Conservation (phyloP, 1,140 invertebrate genomes). For the Caenorhabditis brenneri region DNA sequence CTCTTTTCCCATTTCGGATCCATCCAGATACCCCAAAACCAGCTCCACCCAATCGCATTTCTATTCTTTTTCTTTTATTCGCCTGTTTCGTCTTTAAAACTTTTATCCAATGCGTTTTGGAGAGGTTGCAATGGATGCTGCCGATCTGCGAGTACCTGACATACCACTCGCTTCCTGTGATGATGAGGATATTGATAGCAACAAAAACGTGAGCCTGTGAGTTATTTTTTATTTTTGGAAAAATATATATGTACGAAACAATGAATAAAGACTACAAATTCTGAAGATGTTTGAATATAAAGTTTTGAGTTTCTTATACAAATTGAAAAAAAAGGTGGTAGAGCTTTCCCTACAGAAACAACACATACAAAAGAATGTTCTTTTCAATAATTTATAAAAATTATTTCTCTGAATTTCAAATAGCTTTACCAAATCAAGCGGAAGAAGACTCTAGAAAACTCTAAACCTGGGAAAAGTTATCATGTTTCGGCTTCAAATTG, state of each 20-base stretch:
- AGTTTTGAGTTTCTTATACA: no score
- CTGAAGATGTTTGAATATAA: no score
- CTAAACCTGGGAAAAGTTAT: no score
- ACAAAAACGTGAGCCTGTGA: constrained; percentile 19
- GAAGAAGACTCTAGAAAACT: no score
- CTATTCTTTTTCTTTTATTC: neutral
- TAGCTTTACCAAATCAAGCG: no score
- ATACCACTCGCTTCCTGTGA: constrained; percentile 36
- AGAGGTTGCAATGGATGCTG: constrained; percentile 19
- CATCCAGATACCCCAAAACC: neutral
- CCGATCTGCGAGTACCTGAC: constrained; percentile 31
- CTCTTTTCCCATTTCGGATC: neutral
- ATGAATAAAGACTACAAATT: no score
- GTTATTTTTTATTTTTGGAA: neutral
- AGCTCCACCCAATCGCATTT: neutral
- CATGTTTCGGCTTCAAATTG: no score
- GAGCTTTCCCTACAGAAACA: no score
- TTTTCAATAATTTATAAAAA: no score
- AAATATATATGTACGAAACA: neutral
- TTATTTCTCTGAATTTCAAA: no score
- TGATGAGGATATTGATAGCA: constrained; percentile 28
- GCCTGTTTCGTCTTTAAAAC: neutral
- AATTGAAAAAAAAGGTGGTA: no score
- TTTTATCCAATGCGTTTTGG: constrained; percentile 15
- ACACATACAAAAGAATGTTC: no score